Percentiles rank a stretch among this genome's conserved stretches.
Evolutionary conservation across 2,888 invertebrate species (phyloP).

Genomic region (Orchestes rusci): DNA sequence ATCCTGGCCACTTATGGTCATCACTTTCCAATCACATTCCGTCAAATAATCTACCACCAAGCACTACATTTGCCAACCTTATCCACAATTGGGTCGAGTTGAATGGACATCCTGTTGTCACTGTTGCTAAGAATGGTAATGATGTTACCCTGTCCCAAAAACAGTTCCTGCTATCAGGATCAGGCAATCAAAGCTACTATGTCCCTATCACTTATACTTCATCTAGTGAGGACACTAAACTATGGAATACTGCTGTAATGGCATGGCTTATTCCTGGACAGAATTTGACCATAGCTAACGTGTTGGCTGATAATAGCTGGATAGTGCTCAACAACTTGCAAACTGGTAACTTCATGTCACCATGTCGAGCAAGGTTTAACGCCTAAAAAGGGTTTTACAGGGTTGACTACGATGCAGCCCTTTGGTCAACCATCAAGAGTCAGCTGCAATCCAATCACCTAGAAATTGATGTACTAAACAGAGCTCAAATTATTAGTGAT

Average conservation of each 20-base stretch:
- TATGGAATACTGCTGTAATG: constrained; percentile 37
- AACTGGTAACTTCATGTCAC: constrained; percentile 10
- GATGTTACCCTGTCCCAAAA: constrained; percentile 14
- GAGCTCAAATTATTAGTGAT: constrained; percentile 18
- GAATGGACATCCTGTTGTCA: constrained; percentile 12
- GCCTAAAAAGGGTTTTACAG: constrained; percentile 16
- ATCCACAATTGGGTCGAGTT: constrained; percentile 12
- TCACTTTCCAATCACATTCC: constrained; percentile 29
- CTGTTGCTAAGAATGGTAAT: constrained; percentile 9
- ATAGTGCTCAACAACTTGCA: constrained; percentile 31
- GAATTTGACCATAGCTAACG: constrained; percentile 9
- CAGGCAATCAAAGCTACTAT: constrained; percentile 38
- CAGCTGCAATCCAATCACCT: constrained; percentile 11
- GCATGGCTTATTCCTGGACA: constrained; percentile 34
- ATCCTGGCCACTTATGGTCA: constrained; percentile 48
- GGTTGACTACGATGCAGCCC: constrained; percentile 12
- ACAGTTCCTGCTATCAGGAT: constrained; percentile 25
- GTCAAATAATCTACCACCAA: constrained; percentile 10
- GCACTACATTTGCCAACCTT: constrained; percentile 33
- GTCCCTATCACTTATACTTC: constrained; percentile 50
- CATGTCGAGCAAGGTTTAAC: not conserved
- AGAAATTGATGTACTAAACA: constrained; percentile 15
- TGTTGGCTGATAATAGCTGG: constrained; percentile 25
- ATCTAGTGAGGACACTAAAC: constrained; percentile 39
- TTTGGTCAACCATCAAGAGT: constrained; percentile 14